A percentile compares a stretch with the other conserved stretches of the same genome.
These are phyloP conservation scores for Lomographa bimaculata DNA, from an alignment of 2,888 invertebrate genomes.

Conservation along the genomic window DNA sequence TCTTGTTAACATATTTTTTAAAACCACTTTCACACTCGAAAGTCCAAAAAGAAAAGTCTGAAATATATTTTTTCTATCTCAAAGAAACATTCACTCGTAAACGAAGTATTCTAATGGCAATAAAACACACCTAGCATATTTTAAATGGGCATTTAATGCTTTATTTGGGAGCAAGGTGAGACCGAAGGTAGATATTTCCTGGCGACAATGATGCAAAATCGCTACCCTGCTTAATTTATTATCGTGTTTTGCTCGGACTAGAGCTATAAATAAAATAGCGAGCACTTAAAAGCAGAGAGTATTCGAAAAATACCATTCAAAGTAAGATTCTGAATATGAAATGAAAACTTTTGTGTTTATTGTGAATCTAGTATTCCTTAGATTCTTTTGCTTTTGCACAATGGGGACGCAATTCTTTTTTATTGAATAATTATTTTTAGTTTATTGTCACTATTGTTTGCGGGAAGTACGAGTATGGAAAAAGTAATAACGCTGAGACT, in stretches of 20 bases:
- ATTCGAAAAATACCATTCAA: slow-evolving; percentile 20
- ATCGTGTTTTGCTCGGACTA: slow-evolving; percentile 37
- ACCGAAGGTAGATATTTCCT: slow-evolving; percentile 22
- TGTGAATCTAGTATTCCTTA: slow-evolving; percentile 5
- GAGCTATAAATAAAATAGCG: slow-evolving; percentile 37
- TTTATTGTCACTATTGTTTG: slow-evolving; percentile 2
- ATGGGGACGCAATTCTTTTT: slow-evolving; percentile 7
- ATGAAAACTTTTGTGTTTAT: slow-evolving; percentile 19
- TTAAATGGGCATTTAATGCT: slow-evolving; percentile 7
- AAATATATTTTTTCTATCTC: too few species aligned
- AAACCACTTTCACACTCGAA: too few species aligned
- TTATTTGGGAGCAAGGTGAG: slow-evolving; percentile 5
- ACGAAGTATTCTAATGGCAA: too few species aligned
- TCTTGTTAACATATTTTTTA: too few species aligned
- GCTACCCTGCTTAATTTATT: slow-evolving; percentile 36
- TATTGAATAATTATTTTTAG: slow-evolving; percentile 12
- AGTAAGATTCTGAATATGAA: slow-evolving; percentile 19
- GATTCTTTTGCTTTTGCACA: slow-evolving; percentile 2
- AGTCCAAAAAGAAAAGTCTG: too few species aligned
- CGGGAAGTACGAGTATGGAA: background rate
- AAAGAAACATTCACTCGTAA: too few species aligned
- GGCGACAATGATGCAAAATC: slow-evolving; percentile 36
- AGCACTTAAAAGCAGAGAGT: slow-evolving; percentile 36
- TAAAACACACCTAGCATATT: background rate
- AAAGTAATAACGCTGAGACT: too few species aligned